Conservation (phyloP, 1,140 invertebrate genomes). For the Ceratina japonica region DNA sequence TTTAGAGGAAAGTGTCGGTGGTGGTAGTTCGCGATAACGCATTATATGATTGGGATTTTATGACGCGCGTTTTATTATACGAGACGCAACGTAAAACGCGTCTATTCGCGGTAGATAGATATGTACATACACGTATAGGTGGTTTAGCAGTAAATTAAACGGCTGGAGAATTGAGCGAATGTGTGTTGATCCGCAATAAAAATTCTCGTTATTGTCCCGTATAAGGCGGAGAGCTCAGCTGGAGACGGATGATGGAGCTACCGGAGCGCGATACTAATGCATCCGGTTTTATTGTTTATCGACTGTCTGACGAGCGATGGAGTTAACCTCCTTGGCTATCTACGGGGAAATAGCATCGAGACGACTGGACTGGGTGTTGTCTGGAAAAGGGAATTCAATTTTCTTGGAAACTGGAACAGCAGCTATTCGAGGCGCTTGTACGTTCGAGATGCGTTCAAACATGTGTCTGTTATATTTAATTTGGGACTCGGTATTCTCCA, state of each 20-base stretch:
- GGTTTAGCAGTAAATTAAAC: constrained; percentile 57
- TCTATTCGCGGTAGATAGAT: constrained; percentile 29
- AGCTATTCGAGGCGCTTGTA: not conserved
- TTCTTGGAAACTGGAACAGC: not conserved
- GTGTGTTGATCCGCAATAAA: constrained; percentile 63
- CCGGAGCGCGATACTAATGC: constrained; percentile 26
- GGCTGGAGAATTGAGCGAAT: constrained; percentile 56
- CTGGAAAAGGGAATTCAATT: constrained; percentile 12
- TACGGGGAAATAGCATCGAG: not conserved
- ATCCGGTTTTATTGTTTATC: constrained; percentile 47
- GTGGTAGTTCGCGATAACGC: constrained; percentile 69
- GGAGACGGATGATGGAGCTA: not conserved
- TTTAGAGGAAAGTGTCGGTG: constrained; percentile 51
- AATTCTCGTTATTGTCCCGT: constrained; percentile 39
- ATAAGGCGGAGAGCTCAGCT: constrained; percentile 19
- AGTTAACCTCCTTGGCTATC: not conserved
- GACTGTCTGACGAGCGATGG: constrained; percentile 28
- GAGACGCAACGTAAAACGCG: constrained; percentile 28
- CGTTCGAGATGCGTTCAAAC: not conserved
- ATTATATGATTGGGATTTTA: constrained; percentile 71
- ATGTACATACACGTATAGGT: too few relatives aligned
- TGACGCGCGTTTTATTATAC: constrained; percentile 66
- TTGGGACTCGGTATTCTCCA: not conserved
- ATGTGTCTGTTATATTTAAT: not conserved
- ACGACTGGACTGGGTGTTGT: too few relatives aligned